A percentile compares a stretch with the other conserved stretches of the same genome.
phyloP scores from a whole-genome alignment of 1,140 invertebrate genomes.

The Zaprionus taronus region DNA sequence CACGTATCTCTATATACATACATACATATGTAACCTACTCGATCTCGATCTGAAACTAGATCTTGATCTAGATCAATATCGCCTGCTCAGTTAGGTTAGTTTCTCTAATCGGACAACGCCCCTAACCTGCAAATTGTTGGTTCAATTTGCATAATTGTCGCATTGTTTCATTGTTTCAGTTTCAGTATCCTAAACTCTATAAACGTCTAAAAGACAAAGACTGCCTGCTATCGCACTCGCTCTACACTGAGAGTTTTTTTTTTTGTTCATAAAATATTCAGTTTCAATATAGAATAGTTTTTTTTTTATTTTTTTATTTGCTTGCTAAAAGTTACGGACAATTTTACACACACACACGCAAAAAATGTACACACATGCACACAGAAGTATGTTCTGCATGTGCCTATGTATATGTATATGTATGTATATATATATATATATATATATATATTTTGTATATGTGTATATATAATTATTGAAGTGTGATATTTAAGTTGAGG shows the following conservation, averaged over 20 bases:
- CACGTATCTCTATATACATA: constrained; percentile 17
- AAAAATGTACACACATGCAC: constrained; percentile 54
- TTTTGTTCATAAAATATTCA: constrained; percentile 74
- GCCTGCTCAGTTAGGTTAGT: constrained; percentile 23
- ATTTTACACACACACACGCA: constrained; percentile 70
- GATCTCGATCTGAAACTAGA: not conserved
- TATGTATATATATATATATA: constrained; percentile 46
- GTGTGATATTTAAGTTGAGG: constrained; percentile 72
- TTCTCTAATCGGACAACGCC: not conserved
- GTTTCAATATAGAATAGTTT: constrained; percentile 58
- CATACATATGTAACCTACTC: constrained; percentile 12
- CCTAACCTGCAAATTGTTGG: constrained; percentile 38
- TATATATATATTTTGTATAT: constrained; percentile 41
- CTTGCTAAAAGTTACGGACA: constrained; percentile 80
- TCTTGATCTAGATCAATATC: not conserved
- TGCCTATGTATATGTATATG: constrained; percentile 42
- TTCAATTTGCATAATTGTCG: constrained; percentile 64
- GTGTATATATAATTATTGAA: constrained; percentile 72
- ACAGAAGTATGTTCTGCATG: constrained; percentile 35
- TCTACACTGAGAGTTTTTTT: constrained; percentile 30
- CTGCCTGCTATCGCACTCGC: constrained; percentile 32
- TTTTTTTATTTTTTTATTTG: constrained; percentile 42
- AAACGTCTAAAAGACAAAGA: constrained; percentile 10
- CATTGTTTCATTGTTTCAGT: constrained; percentile 79
- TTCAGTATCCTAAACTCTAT: constrained; percentile 42